Conservation (phyloP, 2,797 vertebrate species). For the Lagorchestes hirsutus region DNA sequence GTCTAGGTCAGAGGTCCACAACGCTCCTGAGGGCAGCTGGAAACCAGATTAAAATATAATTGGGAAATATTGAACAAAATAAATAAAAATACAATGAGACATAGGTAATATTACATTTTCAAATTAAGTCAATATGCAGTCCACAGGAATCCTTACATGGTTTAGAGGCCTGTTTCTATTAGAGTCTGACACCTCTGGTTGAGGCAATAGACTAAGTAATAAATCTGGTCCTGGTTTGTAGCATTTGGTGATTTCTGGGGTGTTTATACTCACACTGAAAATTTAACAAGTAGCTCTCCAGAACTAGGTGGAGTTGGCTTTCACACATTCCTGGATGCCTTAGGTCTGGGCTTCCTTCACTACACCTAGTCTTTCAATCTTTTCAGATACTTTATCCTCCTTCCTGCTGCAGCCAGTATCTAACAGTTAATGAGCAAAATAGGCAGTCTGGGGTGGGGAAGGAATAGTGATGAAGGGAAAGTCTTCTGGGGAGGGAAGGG, state of each 20-base stretch:
- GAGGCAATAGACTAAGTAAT: not conserved
- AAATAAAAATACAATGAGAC: not conserved
- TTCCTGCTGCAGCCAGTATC: not conserved
- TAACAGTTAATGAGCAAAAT: not conserved
- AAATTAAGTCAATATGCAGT: not conserved
- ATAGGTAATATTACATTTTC: not conserved
- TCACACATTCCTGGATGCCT: not conserved
- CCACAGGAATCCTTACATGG: not conserved
- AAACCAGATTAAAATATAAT: not conserved
- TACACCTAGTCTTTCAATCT: not conserved
- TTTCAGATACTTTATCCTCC: not conserved
- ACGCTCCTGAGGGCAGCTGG: not conserved
- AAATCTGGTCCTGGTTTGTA: not conserved
- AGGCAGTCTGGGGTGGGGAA: not conserved
- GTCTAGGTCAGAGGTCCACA: not conserved
- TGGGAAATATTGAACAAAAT: not conserved
- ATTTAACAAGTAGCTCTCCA: not conserved
- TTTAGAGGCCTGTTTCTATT: not conserved
- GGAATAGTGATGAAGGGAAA: not conserved
- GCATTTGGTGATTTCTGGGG: not conserved
- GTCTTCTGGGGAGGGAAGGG: not conserved
- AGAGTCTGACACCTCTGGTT: not conserved
- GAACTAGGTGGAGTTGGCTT: not conserved
- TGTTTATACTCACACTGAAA: not conserved
- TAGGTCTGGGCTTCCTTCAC: not conserved